Evolutionary conservation across 1,140 invertebrate species (phyloP).

Genomic region (Bombus sylvicola): DNA sequence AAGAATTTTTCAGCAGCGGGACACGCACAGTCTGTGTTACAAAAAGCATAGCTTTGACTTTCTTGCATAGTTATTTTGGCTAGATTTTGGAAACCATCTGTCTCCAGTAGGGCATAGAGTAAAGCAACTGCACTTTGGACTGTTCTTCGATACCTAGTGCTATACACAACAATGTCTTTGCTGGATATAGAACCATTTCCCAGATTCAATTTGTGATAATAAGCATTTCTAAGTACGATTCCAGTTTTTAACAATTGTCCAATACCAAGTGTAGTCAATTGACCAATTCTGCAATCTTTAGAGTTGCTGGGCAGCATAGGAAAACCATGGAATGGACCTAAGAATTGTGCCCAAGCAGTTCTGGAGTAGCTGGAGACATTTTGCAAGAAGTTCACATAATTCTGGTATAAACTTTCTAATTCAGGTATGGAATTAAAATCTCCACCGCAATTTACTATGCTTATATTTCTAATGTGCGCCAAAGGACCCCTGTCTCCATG

Average conservation of each 20-base stretch:
- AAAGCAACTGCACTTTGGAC: conserved; percentile 94
- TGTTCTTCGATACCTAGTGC: conserved; percentile 93
- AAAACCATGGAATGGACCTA: conserved; percentile 92
- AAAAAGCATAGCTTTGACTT: conserved; percentile 92
- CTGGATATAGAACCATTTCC: conserved; percentile 78
- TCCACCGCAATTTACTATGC: conserved; percentile 89
- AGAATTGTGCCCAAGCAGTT: conserved; percentile 87
- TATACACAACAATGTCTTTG: conserved; percentile 89
- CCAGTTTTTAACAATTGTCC: conserved; percentile 91
- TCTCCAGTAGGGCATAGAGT: conserved; percentile 89
- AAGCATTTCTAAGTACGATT: conserved; percentile 87
- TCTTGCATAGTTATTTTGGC: conserved; percentile 85
- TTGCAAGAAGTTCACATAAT: conserved; percentile 76
- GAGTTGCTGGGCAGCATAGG: conserved; percentile 86
- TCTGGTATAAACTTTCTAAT: conserved; percentile 73
- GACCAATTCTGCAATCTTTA: conserved; percentile 79
- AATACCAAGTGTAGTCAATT: conserved; percentile 86
- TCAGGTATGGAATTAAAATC: conserved; percentile 81
- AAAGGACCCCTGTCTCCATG: conserved; percentile 95
- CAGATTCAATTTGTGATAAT: conserved; percentile 85
- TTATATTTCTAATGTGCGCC: conserved; percentile 89
- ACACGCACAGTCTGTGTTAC: conserved; percentile 92
- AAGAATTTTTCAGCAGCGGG: conserved; percentile 87
- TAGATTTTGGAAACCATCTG: conserved; percentile 82
- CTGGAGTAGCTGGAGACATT: conserved; percentile 78